Conservation (phyloP, 2,797 vertebrate genomes). For the Mionectes olivaceus region DNA sequence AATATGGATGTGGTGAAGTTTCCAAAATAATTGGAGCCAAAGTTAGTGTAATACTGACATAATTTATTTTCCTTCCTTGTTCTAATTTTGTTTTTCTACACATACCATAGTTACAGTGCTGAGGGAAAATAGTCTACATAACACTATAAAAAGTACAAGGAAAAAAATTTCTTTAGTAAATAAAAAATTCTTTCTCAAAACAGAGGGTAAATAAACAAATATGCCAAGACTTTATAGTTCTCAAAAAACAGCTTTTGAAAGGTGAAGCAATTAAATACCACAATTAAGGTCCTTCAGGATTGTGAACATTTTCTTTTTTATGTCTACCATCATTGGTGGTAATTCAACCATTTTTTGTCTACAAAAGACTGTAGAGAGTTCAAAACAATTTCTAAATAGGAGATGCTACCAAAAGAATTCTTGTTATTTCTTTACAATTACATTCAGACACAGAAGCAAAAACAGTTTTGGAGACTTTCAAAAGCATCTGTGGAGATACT, state of each 20-base stretch:
- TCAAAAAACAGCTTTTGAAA: not conserved
- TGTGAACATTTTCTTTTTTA: not conserved
- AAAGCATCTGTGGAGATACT: not conserved
- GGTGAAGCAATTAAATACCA: not conserved
- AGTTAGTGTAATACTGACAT: not conserved
- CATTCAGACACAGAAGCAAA: not conserved
- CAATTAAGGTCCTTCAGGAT: not conserved
- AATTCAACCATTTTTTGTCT: not conserved
- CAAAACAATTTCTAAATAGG: not conserved
- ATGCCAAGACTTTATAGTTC: not conserved
- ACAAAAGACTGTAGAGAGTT: not conserved
- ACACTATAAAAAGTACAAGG: not conserved
- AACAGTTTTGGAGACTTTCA: not conserved
- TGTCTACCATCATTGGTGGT: not conserved
- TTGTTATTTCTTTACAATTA: not conserved
- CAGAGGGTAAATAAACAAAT: not conserved
- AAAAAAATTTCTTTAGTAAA: not conserved
- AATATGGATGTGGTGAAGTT: not conserved
- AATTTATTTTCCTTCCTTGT: not conserved
- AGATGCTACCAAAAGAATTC: not conserved
- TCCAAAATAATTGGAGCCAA: not conserved
- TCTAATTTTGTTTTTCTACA: not conserved
- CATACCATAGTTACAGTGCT: not conserved
- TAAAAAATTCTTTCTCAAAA: not conserved
- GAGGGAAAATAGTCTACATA: not conserved